Base-by-base conservation (phyloP, 2,797 vertebrate genomes). In the Phaenicophaeus curvirostris region DNA sequence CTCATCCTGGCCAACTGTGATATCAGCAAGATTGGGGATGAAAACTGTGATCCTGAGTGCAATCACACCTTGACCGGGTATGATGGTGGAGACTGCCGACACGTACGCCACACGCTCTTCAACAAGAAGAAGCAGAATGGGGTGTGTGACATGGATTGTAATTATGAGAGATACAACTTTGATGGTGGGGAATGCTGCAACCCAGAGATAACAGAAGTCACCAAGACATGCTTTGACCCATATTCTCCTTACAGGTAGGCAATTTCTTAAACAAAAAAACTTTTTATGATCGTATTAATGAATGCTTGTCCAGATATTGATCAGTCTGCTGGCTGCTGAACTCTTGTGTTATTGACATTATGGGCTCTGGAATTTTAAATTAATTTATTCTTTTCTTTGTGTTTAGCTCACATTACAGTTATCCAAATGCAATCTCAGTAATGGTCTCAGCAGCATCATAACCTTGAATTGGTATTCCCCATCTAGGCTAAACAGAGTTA, bases 1-100 rank as follows among this genome's bases (percentile, higher is more conserved):
- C 97, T 99, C 90, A 98, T 99, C 91, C 97, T 99, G 41, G 99
- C 99, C 69, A 99, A 99, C 98, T 99, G 99, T 24, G 99, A 99
- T 66, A 99, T 99, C 95, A 98, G 98, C 98, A 99, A 99, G 97
- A 98, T 99, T 0, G 99, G 99, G 3, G 98, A 99, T 0, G 98
- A 99, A 66, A 97, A 93, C 39, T 99, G 99, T 2, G 99, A 99
- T 89, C 98, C 98, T 0, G 99, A 99, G 95, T 99, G 99, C 96
- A 99, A 99, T 97, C 99, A 99, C 97, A 99, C 98, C 0, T 97
- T 99, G 92, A 99, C 99, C 0, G 99, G 99, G 11, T 99, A 98
- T 0, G 99, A 99, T 0, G 99, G 99, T 0, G 99, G 99, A 6
- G 99, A 99, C 95, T 99, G 99, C 90, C 97, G 98, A 48, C 97